Conservation (phyloP, 1,140 invertebrate species). For the Formica exsecta region DNA sequence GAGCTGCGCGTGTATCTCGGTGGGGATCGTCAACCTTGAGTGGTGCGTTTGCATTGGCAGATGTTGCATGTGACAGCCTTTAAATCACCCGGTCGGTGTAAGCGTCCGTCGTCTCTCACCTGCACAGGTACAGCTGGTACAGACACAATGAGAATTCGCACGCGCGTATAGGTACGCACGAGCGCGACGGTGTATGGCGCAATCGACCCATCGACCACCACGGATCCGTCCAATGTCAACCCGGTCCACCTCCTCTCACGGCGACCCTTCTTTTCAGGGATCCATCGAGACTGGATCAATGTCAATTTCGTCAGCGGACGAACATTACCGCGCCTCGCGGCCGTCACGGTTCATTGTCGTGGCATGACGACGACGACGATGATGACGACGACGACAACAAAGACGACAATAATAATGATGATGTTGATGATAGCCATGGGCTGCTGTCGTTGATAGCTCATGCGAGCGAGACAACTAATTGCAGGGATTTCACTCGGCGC, state of each 20-base stretch:
- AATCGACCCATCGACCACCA: constrained; percentile 66
- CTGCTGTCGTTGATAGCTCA: neutral
- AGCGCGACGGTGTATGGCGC: constrained; percentile 40
- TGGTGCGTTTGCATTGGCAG: constrained; percentile 86
- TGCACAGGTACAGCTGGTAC: constrained; percentile 35
- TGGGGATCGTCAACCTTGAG: constrained; percentile 84
- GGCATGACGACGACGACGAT: neutral
- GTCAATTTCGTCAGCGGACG: constrained; percentile 78
- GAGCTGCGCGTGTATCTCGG: constrained; percentile 55
- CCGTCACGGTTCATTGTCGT: constrained; percentile 51
- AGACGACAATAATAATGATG: neutral
- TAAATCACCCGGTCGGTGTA: constrained; percentile 80
- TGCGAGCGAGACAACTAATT: constrained; percentile 12
- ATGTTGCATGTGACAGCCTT: constrained; percentile 84
- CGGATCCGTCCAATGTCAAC: constrained; percentile 80
- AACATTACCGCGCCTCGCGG: constrained; percentile 20
- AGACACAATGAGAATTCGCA: constrained; percentile 19
- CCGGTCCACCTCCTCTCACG: constrained; percentile 53
- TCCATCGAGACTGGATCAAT: constrained; percentile 75
- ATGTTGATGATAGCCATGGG: neutral
- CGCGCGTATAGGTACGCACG: neutral
- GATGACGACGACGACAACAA: neutral
- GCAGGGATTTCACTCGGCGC: constrained; percentile 20
- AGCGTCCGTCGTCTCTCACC: constrained; percentile 71
- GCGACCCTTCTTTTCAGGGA: constrained; percentile 66